Conservation (phyloP, 1,140 invertebrate genomes). For the Caenorhabditis tropicalis region DNA sequence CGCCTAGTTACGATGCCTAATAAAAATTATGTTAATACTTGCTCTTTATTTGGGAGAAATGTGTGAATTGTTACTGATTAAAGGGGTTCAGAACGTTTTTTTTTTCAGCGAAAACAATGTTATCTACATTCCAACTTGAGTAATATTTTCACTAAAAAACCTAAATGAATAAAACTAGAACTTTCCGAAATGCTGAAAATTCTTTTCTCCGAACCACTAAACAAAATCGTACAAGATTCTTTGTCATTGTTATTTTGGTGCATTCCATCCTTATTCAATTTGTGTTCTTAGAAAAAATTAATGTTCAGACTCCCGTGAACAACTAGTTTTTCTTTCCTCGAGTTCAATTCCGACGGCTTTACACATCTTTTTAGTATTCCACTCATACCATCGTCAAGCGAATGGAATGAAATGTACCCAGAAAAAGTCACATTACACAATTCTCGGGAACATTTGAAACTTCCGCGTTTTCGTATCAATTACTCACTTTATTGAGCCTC, state of each 20-base stretch:
- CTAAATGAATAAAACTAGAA: too few species aligned
- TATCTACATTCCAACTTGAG: too few species aligned
- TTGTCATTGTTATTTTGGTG: too few species aligned
- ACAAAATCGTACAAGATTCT: too few species aligned
- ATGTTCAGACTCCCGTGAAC: background rate
- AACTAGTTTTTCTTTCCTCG: background rate
- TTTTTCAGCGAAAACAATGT: too few species aligned
- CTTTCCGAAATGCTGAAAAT: too few species aligned
- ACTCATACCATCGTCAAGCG: background rate
- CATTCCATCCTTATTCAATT: background rate
- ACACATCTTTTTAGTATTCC: constrained; percentile 9
- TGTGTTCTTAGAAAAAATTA: background rate
- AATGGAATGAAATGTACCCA: background rate
- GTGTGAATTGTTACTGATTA: too few species aligned
- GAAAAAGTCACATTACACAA: constrained; percentile 3
- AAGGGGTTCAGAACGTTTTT: too few species aligned
- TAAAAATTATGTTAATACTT: background rate
- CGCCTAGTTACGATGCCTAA: constrained; percentile 30
- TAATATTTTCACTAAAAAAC: too few species aligned
- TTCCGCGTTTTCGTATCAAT: background rate
- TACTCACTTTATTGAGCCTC: constrained; percentile 31
- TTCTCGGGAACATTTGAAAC: background rate
- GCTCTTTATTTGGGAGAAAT: background rate
- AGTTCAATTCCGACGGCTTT: background rate
- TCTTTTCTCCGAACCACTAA: too few species aligned